phyloP scores from a whole-genome alignment of 2,797 vertebrate species.

The Furcifer pardalis region DNA sequence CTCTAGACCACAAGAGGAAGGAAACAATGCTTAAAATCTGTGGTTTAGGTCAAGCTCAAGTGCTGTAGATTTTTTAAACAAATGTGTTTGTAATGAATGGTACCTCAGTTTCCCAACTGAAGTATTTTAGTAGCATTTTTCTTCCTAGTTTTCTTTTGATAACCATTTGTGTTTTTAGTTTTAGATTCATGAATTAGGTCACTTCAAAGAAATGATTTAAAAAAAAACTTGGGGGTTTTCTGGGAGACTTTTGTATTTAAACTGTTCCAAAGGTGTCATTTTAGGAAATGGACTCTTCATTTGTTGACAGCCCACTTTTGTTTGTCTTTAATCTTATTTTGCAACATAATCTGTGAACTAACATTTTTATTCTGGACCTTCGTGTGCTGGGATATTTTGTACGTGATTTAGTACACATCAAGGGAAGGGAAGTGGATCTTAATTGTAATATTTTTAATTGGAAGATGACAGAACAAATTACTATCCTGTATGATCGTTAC shows the following conservation, averaged over 20 bases:
- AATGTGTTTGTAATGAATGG: slow-evolving; percentile 73
- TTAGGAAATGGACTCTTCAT: slow-evolving; percentile 68
- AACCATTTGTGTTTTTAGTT: slow-evolving; percentile 68
- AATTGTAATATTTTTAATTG: not conserved
- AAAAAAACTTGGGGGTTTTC: slow-evolving; percentile 61
- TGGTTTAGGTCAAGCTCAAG: slow-evolving; percentile 44
- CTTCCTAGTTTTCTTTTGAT: slow-evolving; percentile 65
- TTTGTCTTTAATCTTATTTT: slow-evolving; percentile 68
- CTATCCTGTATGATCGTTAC: slow-evolving; percentile 29
- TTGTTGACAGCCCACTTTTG: slow-evolving; percentile 65
- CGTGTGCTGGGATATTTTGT: slow-evolving; percentile 28
- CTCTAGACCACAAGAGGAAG: slow-evolving; percentile 64
- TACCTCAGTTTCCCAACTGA: slow-evolving; percentile 79
- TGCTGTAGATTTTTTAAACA: slow-evolving; percentile 72
- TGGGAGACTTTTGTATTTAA: slow-evolving; percentile 76
- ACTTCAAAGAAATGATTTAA: slow-evolving; percentile 65
- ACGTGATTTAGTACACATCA: slow-evolving; percentile 51
- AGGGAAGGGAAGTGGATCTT: slow-evolving; percentile 10
- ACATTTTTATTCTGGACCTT: slow-evolving; percentile 61
- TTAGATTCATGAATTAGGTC: slow-evolving; percentile 65
- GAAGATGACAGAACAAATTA: slow-evolving; percentile 22
- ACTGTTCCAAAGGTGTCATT: slow-evolving; percentile 69
- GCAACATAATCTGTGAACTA: slow-evolving; percentile 59
- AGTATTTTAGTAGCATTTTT: slow-evolving; percentile 72
- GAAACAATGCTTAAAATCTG: slow-evolving; percentile 50